Evolutionary conservation across 1,140 invertebrate genomes (phyloP), one percentile per base, ranked within the genome.

Genomic region (Doryteuthis pealeii): DNA sequence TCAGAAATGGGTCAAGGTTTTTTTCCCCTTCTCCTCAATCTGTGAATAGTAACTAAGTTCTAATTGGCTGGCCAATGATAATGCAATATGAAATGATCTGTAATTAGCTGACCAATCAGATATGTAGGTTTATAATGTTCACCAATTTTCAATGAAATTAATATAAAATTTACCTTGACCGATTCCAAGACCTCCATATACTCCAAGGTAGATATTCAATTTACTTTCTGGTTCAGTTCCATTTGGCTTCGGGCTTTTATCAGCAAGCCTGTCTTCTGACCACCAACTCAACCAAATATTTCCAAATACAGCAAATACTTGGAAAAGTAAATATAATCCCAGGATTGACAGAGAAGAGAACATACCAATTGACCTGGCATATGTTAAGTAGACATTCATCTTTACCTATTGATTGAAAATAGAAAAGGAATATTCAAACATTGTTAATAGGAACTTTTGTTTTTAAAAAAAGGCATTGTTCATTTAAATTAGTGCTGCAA

Each of bases 301-400:
- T 12, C 77, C 72, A 33, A 77, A 76, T 0, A 86, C 75, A 14
- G 72, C 40, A 1, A 75, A 33, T 8, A 71, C 79, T 45, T 82
- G 77, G 67, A 79, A 86, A 2, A 80, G 15, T 1, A 72, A 70
- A 76, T 82, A 85, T 28, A 85, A 40, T 0, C 82, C 12, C 0
- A 87, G 89, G 1, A 95, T 95, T 1, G 92, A 85, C 31, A 93
- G 80, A 0, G 92, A 91, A 15, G 94, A 89, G 74, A 91, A 87
- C 77, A 93, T 86, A 70, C 96, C 95, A 70, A 97, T 93, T 30
- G 94, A 94, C 83, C 91, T 91, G 74, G 96, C 90, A 83, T 97
- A 97, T 85, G 96, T 92, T 76, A 93, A 91, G 89, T 97, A 97
- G 0, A 98, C 94, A 77, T 89, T 87, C 90, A 92, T 93, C 90